These are phyloP conservation scores for Nowickia ferox DNA, from an alignment of 2,888 invertebrate species.

Conservation along the genomic window DNA sequence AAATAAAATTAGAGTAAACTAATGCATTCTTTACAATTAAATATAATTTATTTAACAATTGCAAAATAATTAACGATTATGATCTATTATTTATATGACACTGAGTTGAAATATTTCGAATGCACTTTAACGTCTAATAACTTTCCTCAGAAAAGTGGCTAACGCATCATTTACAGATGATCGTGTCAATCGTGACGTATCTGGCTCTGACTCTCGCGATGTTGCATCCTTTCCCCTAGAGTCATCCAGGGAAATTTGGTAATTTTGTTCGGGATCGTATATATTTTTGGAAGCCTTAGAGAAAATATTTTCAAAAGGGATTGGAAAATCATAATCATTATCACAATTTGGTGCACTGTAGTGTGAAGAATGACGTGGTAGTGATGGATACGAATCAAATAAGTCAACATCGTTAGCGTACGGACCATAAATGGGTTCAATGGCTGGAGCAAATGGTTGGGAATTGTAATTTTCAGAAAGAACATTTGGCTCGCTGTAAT, in stretches of 20 bases:
- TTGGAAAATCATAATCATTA: conserved; percentile 25
- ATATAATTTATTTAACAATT: conserved; percentile 20
- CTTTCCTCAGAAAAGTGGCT: conserved; percentile 30
- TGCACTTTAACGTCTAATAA: conserved; percentile 1
- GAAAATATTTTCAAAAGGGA: conserved; percentile 35
- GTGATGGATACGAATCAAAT: background rate
- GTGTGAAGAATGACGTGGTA: background rate
- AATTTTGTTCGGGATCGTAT: background rate
- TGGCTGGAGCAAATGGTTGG: background rate
- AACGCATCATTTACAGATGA: conserved; percentile 7
- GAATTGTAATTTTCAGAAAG: background rate
- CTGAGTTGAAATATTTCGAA: conserved; percentile 10
- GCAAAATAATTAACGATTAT: background rate
- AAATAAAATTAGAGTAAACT: too few species aligned
- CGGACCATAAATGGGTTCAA: background rate
- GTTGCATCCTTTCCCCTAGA: background rate
- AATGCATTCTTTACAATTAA: background rate
- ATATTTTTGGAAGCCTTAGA: conserved; percentile 13
- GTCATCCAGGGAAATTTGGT: conserved; percentile 1
- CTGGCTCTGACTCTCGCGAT: conserved; percentile 7
- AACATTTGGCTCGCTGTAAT: background rate
- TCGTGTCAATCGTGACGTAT: background rate
- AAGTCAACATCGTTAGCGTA: conserved; percentile 14
- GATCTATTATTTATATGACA: conserved; percentile 29
- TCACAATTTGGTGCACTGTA: background rate